Conservation (phyloP, 2,113 vertebrate genomes). For the Esox niger region DNA sequence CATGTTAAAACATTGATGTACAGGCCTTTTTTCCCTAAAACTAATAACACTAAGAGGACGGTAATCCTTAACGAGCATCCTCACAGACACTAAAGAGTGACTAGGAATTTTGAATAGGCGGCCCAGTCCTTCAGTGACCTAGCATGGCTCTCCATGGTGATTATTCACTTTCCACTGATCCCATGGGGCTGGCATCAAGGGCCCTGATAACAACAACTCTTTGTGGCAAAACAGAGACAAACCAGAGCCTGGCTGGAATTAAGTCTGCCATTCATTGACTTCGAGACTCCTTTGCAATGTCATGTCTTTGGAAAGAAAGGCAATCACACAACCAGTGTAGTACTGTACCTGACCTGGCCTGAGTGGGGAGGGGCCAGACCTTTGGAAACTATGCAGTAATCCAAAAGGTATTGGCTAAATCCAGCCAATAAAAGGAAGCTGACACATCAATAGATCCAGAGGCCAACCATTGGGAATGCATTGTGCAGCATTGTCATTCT, state of each 20-base stretch:
- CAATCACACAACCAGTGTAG: background rate
- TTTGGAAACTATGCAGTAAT: constrained; percentile 17
- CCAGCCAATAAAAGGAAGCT: background rate
- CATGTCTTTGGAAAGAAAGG: background rate
- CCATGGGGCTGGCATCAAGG: background rate
- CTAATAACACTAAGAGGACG: too few relatives aligned
- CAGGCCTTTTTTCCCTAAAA: too few relatives aligned
- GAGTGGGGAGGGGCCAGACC: background rate
- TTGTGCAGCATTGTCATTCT: background rate
- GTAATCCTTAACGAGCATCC: background rate
- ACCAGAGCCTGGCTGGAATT: constrained; percentile 4
- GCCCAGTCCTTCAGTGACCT: constrained; percentile 7
- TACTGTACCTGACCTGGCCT: background rate
- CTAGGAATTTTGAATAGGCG: constrained; percentile 9
- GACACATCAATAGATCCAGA: background rate
- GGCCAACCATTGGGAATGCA: background rate
- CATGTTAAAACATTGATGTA: background rate
- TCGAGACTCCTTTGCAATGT: constrained; percentile 1
- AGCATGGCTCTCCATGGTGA: constrained; percentile 9
- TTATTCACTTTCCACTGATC: background rate
- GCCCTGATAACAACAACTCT: constrained; percentile 3
- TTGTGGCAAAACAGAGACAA: constrained; percentile 11
- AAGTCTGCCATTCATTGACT: constrained; percentile 5
- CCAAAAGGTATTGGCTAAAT: background rate
- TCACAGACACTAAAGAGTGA: background rate